Evolutionary conservation across 2,888 invertebrate genomes (phyloP), one percentile per base, ranked within the genome.

Genomic region (Volucella inflata): DNA sequence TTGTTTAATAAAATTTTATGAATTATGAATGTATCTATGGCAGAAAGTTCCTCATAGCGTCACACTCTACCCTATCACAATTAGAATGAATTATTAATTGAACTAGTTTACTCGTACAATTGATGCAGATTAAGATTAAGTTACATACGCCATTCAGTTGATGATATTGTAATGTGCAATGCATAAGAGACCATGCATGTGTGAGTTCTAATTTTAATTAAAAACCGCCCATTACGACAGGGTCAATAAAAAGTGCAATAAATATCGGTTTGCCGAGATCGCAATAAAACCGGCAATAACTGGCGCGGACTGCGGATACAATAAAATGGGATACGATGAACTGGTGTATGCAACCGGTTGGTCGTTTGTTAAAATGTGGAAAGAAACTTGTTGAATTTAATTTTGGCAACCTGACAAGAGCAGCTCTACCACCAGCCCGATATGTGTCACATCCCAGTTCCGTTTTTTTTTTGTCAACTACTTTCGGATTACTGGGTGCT

Each of bases 331-430:
- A 36, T 44, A 57, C 68, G 38, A 42, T 55, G 55, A 44, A 36
- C 30, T 68, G 16, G 36, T 42, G 46, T 30, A 77, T 67, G 48
- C 82, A 82, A 82, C 77, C 48, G 53, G 82, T 82, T 60, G 82
- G 60, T 62, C 72, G 55, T 82, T 77, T 77, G 53, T 77, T 42
- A 77, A 77, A 65, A 76, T 55, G 76, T 42, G 30, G 42, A 42
- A n/a, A 82, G 42, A 42, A n/a, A 82, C 67, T 72, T 77, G 82
- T 82, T 77, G 77, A 67, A 50, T 53, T 70, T 12, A 6, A 42
- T 59, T 77, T 80, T 82, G 82, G 82, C 82, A 82, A 57, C 4
- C n/a, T 72, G 71, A 72, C 82, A 82, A 77, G 8, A 72, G 30
- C 46, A 21, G 51, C 36, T 9, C 14, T 59, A 38, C 51, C 30